Evolutionary conservation across 2,797 vertebrate genomes (phyloP).

Genomic region (Cyclura pinguis): DNA sequence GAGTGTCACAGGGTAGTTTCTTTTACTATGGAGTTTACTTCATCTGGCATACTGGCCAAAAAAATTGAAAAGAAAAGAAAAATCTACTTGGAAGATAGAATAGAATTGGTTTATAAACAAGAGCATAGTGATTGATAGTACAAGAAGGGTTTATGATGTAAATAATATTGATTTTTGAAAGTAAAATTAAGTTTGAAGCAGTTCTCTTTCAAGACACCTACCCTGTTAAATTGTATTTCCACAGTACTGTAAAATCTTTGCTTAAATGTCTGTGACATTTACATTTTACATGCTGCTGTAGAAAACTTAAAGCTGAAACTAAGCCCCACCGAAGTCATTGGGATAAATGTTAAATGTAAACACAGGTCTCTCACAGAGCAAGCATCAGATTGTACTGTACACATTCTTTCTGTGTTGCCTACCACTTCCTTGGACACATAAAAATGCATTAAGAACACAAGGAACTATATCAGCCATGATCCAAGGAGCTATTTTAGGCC

Average conservation of each 20-base stretch:
- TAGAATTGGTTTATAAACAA: slow-evolving; percentile 34
- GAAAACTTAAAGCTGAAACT: not conserved
- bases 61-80: slow-evolving; percentile 17
- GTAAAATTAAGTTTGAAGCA: slow-evolving; percentile 54
- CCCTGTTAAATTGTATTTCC: not conserved
- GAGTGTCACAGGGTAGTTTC: slow-evolving; percentile 15
- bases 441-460: not conserved
- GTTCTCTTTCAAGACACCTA: not conserved
- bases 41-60: slow-evolving; percentile 1
- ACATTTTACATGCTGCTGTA: not conserved
- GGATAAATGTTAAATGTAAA: not conserved
- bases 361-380: not conserved
- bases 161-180: slow-evolving; percentile 66
- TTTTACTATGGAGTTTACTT: not conserved
- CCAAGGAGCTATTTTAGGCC: slow-evolving; percentile 4
- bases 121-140: slow-evolving; percentile 47
- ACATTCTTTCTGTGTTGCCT: not conserved
- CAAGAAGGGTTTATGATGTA: slow-evolving; percentile 56
- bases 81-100: slow-evolving; percentile 11
- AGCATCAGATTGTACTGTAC: not conserved
- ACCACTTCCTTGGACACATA: not conserved
- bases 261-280: not conserved
- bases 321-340: not conserved
- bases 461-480: slow-evolving; percentile 1
- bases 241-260: not conserved